These are phyloP conservation scores for Gallinago media DNA, from an alignment of 2,113 vertebrate genomes.

Conservation along the genomic window DNA sequence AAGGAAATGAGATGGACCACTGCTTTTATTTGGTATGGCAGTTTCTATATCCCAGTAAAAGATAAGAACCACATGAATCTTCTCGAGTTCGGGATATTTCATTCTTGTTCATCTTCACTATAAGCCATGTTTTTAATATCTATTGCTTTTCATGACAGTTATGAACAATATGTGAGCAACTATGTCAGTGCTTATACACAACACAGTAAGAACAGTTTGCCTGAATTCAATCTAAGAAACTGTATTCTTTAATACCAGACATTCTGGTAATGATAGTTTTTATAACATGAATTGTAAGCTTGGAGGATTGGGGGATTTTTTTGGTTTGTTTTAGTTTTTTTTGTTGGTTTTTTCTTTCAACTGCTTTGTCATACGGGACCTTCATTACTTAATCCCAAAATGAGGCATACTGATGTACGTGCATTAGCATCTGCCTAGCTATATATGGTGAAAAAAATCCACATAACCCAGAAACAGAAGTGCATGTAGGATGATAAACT, in stretches of 20 bases:
- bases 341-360: not conserved
- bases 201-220: not conserved
- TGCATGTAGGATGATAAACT: not conserved
- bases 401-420: not conserved
- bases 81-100: not conserved
- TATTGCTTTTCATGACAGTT: not conserved
- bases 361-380: not conserved
- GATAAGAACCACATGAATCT: not conserved
- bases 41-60: not conserved
- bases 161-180: not conserved
- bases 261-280: not conserved
- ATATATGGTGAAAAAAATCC: fast-evolving
- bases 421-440: not conserved
- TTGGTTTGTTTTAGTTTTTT: too few relatives aligned
- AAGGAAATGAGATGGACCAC: not conserved
- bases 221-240: not conserved
- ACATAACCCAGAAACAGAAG: not conserved
- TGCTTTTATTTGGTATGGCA: not conserved
- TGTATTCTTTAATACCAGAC: not conserved
- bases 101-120: not conserved
- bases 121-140: not conserved
- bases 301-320: fast-evolving
- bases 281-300: not conserved
- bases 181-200: not conserved
- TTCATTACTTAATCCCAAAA: not conserved